Conservation (phyloP, 2,797 vertebrate species). For the Gambelia wislizenii region DNA sequence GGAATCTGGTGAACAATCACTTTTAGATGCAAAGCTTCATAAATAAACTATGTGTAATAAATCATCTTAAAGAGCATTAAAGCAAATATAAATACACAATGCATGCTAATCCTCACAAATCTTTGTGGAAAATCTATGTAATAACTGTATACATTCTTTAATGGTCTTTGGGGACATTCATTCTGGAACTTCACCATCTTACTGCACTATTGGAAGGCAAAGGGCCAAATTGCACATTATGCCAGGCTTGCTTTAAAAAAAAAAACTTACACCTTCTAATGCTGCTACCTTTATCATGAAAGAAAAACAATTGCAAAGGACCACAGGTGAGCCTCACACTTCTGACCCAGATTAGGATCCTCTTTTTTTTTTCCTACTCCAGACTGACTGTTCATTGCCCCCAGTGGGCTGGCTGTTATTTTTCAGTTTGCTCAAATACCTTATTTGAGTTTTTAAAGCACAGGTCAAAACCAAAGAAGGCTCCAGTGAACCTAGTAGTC, state of each 20-base stretch:
- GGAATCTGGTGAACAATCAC: not conserved
- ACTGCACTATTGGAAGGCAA: not conserved
- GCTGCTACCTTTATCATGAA: not conserved
- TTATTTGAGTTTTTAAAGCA: not conserved
- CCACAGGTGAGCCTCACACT: not conserved
- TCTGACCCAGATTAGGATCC: not conserved
- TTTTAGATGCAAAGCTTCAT: conserved; percentile 8
- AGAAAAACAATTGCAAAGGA: not conserved
- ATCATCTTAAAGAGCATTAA: not conserved
- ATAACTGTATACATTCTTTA: not conserved
- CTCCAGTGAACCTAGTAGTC: not conserved
- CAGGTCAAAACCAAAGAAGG: not conserved
- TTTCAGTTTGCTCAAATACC: not conserved
- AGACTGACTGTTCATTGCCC: not conserved
- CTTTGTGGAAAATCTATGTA: conserved; percentile 4
- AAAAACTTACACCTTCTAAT: not conserved
- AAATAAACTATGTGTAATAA: conserved; percentile 13
- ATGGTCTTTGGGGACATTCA: not conserved
- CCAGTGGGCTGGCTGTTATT: not conserved
- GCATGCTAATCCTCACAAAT: not conserved
- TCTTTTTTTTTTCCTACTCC: not conserved
- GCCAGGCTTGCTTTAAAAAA: not conserved
- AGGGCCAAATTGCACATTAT: not conserved
- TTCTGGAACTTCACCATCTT: not conserved
- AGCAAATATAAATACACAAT: not conserved